Percentiles rank a stretch among this genome's conserved stretches.
Conservation (phyloP, 2,888 invertebrate species). For the Nomada ferruginata region DNA sequence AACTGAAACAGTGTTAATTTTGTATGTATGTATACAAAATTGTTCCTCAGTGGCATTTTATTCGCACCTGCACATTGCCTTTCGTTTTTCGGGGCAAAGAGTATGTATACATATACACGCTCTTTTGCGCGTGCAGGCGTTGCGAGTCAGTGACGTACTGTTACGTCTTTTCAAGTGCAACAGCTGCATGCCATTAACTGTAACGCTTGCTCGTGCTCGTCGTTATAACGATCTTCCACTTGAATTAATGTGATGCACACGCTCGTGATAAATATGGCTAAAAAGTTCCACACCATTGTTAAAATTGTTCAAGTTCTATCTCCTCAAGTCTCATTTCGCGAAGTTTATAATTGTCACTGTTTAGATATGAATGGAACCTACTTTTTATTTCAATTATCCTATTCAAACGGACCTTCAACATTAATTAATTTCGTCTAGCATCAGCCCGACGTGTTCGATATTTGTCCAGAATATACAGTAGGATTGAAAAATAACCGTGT, state of each 20-base stretch:
- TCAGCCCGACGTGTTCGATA: too few relatives aligned
- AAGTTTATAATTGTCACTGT: background rate
- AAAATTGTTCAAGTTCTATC: background rate
- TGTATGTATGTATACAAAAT: background rate
- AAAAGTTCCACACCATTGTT: background rate
- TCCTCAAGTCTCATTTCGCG: background rate
- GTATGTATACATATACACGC: too few relatives aligned
- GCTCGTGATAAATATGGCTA: background rate
- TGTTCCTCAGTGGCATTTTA: conserved; percentile 1
- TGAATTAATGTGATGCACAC: background rate
- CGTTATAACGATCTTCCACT: background rate
- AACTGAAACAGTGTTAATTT: conserved; percentile 33
- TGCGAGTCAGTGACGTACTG: too few relatives aligned
- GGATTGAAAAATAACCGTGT: too few relatives aligned
- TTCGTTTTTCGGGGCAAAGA: background rate
- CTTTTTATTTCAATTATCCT: background rate
- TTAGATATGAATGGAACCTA: too few relatives aligned
- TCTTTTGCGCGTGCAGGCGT: background rate
- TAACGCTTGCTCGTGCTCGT: background rate
- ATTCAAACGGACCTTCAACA: too few relatives aligned
- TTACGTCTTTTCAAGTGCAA: background rate
- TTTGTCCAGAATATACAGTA: too few relatives aligned
- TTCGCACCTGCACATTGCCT: background rate
- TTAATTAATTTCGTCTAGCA: too few relatives aligned
- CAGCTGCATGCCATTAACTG: conserved; percentile 6